Base-by-base conservation (phyloP, 1,140 invertebrate species). In the Nymphalis io region DNA sequence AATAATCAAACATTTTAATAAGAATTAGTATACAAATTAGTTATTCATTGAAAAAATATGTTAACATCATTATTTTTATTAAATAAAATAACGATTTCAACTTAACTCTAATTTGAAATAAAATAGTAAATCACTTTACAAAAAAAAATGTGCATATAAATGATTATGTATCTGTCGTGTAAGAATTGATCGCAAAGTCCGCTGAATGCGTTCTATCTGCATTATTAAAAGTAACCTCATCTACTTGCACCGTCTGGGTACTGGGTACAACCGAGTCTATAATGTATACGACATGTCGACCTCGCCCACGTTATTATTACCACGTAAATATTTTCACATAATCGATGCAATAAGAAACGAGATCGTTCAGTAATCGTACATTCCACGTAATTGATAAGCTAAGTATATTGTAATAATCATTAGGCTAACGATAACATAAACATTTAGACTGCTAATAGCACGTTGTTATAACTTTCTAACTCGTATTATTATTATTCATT, bases 221-320 rank as follows among this genome's bases (percentile, higher is more conserved):
- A 68, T 68, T 68, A 68, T 68, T 68, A 58, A 68, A 57, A 48
- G 57, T 44, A 68, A 55, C 58, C 46, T 55, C 65, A 60, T 60
- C 33, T 55, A 68, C 66, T 68, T 57, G 60, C 46, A 61, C 21
- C 48, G 66, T 67, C 65, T 67, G 57, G 65, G 42, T 27, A 67
- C 65, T 67, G 57, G 65, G 21, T 27, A 67, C 27, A 40, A 57
- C 57, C 53, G 40, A 18, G 27, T 33, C 16, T 62, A 48, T 60
- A 51, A 53, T 53, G 27, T 60, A 58, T 68, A 44, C 16, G 62
- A 42, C 33, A 53, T 51, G 18, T 39, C 42, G 57, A 60, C 27
- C 42, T 40, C 27, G 15, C 40, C 27, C 21, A 20, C 46, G 46
- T 66, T 13, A 66, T 18, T 63, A n/a, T 44, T 13, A 15, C 15